phyloP scores from a whole-genome alignment of 2,888 invertebrate genomes.

The Pseudococcus viburni region DNA sequence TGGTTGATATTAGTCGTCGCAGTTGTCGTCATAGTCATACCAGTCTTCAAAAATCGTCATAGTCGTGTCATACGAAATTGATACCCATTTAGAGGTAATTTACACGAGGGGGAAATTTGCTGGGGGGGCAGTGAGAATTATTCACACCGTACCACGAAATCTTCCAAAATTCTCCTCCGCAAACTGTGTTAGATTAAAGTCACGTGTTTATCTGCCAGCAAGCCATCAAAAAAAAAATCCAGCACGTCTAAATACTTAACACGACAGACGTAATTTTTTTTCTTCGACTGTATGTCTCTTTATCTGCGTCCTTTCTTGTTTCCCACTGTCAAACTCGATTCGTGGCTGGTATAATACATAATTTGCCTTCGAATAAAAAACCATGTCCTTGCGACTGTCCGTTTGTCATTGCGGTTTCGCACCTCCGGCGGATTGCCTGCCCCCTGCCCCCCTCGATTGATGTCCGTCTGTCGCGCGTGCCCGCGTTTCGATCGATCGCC shows the following conservation, averaged over 20 bases:
- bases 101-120: no score
- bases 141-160: no score
- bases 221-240: not conserved
- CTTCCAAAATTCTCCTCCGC: no score
- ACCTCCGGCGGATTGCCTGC: not conserved
- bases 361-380: conserved; percentile 48
- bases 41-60: not conserved
- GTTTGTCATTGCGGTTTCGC: conserved; percentile 65
- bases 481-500: conserved; percentile 1
- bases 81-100: no score
- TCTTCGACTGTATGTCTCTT: not conserved
- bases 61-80: not conserved
- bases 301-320: not conserved
- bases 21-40: not conserved
- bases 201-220: not conserved
- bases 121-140: no score
- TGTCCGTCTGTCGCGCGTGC: not conserved
- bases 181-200: no score
- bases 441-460: not conserved
- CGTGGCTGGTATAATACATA: not conserved
- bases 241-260: not conserved
- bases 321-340: not conserved
- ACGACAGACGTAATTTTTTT: not conserved
- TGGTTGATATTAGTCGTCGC: conserved; percentile 2
- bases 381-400: conserved; percentile 63